Evolutionary conservation across 2,888 invertebrate genomes (phyloP).

Genomic region (Iphiclides podalirius): DNA sequence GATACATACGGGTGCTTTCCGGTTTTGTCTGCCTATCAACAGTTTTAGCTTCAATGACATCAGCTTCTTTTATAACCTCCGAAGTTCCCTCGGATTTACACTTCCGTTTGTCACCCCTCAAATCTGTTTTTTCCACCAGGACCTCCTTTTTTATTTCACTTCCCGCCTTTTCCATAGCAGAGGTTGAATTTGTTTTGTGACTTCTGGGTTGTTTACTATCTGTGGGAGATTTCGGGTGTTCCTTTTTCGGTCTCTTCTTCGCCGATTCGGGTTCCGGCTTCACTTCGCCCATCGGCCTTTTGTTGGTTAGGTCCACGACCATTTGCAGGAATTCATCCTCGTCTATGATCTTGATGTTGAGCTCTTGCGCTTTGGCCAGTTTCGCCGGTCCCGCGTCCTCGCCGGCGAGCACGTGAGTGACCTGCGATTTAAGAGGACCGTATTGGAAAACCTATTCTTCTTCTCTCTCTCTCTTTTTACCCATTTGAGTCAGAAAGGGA

Average conservation of each 20-base stretch:
- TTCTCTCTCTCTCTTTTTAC: too few relatives aligned
- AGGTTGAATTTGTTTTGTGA: constrained; percentile 33
- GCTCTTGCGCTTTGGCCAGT: constrained; percentile 85
- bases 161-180: constrained; percentile 29
- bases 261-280: constrained; percentile 26
- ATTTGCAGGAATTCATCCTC: constrained; percentile 92
- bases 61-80: neutral
- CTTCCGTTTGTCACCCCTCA: constrained; percentile 8
- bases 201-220: constrained; percentile 29
- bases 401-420: constrained; percentile 90
- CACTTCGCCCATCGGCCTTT: constrained; percentile 28
- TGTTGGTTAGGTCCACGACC: constrained; percentile 80
- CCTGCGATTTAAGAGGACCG: constrained; percentile 44
- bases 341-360: constrained; percentile 85
- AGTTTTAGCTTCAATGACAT: neutral
- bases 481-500: too few relatives aligned
- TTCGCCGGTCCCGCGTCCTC: constrained; percentile 93
- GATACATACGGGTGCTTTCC: constrained; percentile 7
- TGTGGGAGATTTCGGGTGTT: constrained; percentile 32
- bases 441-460: neutral
- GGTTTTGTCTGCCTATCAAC: neutral
- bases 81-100: constrained; percentile 11
- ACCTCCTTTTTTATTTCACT: constrained; percentile 17
- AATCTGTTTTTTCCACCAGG: constrained; percentile 2
- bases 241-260: constrained; percentile 37